phyloP scores from a whole-genome alignment of 2,888 invertebrate species.

The Caenorhabditis imperialis region DNA sequence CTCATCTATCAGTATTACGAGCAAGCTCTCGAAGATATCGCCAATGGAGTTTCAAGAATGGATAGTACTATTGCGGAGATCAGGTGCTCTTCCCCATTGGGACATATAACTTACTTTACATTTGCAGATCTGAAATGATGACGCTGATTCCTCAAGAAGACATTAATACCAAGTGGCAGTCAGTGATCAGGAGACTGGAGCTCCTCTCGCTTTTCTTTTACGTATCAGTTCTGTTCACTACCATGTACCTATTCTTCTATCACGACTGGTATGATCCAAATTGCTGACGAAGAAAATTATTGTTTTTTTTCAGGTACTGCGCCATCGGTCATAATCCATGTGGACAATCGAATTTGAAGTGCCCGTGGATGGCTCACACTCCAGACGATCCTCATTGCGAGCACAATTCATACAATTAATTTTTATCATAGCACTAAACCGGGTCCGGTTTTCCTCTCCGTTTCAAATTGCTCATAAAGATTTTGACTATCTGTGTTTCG shows the following conservation, averaged over 20 bases:
- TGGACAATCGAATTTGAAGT: conserved; percentile 72
- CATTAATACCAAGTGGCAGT: conserved; percentile 72
- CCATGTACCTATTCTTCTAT: conserved; percentile 76
- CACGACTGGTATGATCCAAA: conserved; percentile 70
- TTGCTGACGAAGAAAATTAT: not conserved
- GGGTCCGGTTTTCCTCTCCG: conserved; percentile 6
- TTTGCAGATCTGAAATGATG: conserved; percentile 70
- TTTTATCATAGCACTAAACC: conserved; percentile 17
- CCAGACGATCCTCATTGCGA: conserved; percentile 63
- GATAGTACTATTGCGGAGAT: conserved; percentile 70
- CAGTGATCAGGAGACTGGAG: conserved; percentile 74
- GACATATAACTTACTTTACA: not conserved
- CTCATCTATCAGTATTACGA: conserved; percentile 75
- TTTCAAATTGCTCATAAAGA: conserved; percentile 53
- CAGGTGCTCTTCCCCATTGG: conserved; percentile 45
- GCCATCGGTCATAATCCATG: conserved; percentile 75
- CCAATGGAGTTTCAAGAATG: conserved; percentile 64
- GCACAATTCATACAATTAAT: conserved; percentile 66
- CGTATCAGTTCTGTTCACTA: conserved; percentile 71
- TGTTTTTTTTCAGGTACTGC: conserved; percentile 67
- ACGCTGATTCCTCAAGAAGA: conserved; percentile 71
- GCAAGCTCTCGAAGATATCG: conserved; percentile 73
- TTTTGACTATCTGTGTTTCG: conserved; percentile 19
- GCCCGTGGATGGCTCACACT: conserved; percentile 72
- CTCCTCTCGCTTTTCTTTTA: conserved; percentile 76